Evolutionary conservation across 2,888 invertebrate species (phyloP).

Genomic region (Panopea generosa): DNA sequence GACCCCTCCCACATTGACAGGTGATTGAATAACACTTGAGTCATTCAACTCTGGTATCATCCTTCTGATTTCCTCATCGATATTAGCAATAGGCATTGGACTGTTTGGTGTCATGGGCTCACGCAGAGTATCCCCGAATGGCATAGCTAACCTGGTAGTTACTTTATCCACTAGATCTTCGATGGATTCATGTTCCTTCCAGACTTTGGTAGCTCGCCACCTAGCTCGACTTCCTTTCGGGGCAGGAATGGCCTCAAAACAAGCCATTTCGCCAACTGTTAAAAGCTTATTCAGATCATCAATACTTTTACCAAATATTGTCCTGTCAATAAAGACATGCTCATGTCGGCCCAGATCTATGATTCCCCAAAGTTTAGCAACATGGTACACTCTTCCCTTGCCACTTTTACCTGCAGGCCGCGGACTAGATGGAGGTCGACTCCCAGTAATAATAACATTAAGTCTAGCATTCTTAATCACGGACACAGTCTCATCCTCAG

Average conservation of each 20-base stretch:
- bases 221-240: slow-evolving; percentile 85
- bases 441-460: slow-evolving; percentile 84
- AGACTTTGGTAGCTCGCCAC: slow-evolving; percentile 85
- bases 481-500: slow-evolving; percentile 82
- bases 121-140: slow-evolving; percentile 65
- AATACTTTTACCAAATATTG: slow-evolving; percentile 82
- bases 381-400: slow-evolving; percentile 84
- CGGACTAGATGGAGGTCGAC: slow-evolving; percentile 77
- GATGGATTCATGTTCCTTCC: slow-evolving; percentile 84
- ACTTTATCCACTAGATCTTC: slow-evolving; percentile 80
- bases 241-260: slow-evolving; percentile 85
- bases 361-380: slow-evolving; percentile 85
- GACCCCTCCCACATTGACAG: slow-evolving; percentile 75
- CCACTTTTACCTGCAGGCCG: slow-evolving; percentile 79
- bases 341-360: slow-evolving; percentile 85
- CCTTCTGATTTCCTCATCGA: slow-evolving; percentile 82
- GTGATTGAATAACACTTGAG: slow-evolving; percentile 71
- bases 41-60: slow-evolving; percentile 81
- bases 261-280: slow-evolving; percentile 83
- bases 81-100: slow-evolving; percentile 77
- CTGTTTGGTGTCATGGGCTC: slow-evolving; percentile 62
- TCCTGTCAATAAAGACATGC: slow-evolving; percentile 85
- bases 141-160: slow-evolving; percentile 73
- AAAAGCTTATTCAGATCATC: slow-evolving; percentile 84
- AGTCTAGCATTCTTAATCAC: slow-evolving; percentile 83